These are phyloP conservation scores for Syngnathus floridae DNA, from an alignment of 2,113 vertebrate species.

Conservation along the genomic window DNA sequence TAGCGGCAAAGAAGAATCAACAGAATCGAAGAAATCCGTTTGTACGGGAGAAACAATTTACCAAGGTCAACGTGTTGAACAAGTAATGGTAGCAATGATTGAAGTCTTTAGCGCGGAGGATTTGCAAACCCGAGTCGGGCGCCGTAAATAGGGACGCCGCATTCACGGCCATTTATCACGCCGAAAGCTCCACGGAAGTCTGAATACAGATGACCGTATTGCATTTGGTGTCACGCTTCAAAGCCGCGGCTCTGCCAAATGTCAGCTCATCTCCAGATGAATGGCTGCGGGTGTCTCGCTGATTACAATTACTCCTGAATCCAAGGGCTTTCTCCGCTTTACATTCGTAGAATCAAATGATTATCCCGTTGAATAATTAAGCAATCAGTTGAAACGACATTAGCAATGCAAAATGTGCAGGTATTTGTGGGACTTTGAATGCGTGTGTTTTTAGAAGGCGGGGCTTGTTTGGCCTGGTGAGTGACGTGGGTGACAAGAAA, in stretches of 20 bases:
- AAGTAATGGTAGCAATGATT: not conserved
- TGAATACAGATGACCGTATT: not conserved
- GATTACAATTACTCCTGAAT: constrained; percentile 2
- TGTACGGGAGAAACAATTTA: not conserved
- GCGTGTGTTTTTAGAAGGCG: no score
- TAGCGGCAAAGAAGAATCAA: not conserved
- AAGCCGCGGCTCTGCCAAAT: not conserved
- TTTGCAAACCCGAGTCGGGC: not conserved
- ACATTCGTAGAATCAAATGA: no score
- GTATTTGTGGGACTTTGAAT: no score
- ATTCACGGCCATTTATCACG: not conserved
- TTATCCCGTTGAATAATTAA: no score
- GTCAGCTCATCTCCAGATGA: not conserved
- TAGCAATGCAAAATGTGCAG: no score
- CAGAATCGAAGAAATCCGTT: not conserved
- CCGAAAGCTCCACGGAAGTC: not conserved
- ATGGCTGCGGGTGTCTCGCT: not conserved
- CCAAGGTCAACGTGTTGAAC: not conserved
- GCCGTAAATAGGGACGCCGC: not conserved
- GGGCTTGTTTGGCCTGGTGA: no score
- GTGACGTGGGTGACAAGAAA: no score
- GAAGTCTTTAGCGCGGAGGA: not conserved
- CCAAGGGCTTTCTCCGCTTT: not conserved
- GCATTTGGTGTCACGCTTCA: not conserved
- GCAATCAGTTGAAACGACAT: no score